Evolutionary conservation across 2,888 invertebrate genomes (phyloP), one percentile per base, ranked within the genome.

Genomic region (Hydrotaea cyrtoneurina): DNA sequence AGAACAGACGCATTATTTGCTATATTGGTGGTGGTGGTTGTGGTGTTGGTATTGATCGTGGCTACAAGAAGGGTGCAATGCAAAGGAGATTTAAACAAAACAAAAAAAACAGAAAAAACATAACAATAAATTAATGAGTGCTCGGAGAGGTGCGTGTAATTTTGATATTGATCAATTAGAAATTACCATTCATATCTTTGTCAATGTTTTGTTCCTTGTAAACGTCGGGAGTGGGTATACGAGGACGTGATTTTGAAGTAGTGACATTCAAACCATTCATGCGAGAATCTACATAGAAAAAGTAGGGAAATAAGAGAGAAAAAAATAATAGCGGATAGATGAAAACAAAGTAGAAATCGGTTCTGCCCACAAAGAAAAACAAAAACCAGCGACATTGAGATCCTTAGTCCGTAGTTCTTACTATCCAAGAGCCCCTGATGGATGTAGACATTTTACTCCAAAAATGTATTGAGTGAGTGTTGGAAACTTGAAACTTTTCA

Each of bases 181-280:
- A 96, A 78, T 95, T 93, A 89, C 94, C 87, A 84, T 87, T 87
- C 31, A 71, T 94, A 89, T 96, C 96, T 78, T 95, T 94, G 88
- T 96, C 96, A 82, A 95, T 93, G 43, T 69, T 69, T 23, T 95
- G 94, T 91, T 97, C 97, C 92, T 96, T 97, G 43, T 96, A 95
- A 8, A 96, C 96, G 91, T 97, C 97, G 0, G 97, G 97, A 8
- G 97, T 97, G 53, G 97, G 97, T 87, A 97, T 97, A 75, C 97
- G 94, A n/a, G 97, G 97, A 78, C 97, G 94, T 89, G 96, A 96
- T 90, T 96, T 96, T 71, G 91, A 88, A 80, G 88, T 87, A 85
- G 90, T 90, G 2, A 88, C 87, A 86, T 88, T 94, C 0, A 95
- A 93, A 4, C 95, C 95, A 90, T 96, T 96, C 88, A 96, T 86